Evolutionary conservation across 2,113 vertebrate genomes (phyloP).

Genomic region (Ondatra zibethicus): DNA sequence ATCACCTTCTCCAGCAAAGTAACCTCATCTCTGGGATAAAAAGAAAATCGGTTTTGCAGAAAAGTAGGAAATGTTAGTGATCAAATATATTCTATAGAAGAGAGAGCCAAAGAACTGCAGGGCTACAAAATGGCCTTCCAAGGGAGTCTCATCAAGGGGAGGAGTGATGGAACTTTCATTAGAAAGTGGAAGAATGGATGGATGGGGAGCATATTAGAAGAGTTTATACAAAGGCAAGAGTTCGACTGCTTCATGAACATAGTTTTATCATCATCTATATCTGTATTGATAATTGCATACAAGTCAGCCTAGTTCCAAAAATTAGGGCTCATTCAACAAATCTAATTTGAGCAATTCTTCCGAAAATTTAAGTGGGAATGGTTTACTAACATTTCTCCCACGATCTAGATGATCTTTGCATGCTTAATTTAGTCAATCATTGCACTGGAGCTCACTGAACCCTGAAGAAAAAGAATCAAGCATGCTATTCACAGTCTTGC

Average conservation of each 20-base stretch:
- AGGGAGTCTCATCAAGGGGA: background rate
- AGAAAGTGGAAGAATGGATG: background rate
- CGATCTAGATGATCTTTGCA: slow-evolving; percentile 13
- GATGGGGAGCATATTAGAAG: background rate
- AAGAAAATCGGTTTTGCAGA: slow-evolving; percentile 57
- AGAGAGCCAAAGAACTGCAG: slow-evolving; percentile 15
- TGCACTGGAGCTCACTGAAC: slow-evolving; percentile 34
- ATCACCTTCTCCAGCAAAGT: slow-evolving; percentile 43
- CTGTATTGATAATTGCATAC: background rate
- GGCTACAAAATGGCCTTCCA: background rate
- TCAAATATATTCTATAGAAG: slow-evolving; percentile 36
- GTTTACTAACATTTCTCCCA: slow-evolving; percentile 52
- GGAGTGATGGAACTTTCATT: background rate
- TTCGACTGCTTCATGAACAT: background rate
- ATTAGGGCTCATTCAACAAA: background rate
- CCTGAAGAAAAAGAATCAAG: background rate
- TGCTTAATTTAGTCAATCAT: slow-evolving; percentile 56
- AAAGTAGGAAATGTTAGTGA: slow-evolving; percentile 33
- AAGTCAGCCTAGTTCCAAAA: background rate
- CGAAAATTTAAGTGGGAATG: slow-evolving; percentile 18
- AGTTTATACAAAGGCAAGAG: background rate
- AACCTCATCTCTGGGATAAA: slow-evolving; percentile 30
- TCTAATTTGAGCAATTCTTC: slow-evolving; percentile 27
- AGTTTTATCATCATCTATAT: background rate
- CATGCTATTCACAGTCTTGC: slow-evolving; percentile 29